Evolutionary conservation across 2,113 vertebrate species (phyloP), one percentile per base, ranked within the genome.

Genomic region (Peromyscus californicus): DNA sequence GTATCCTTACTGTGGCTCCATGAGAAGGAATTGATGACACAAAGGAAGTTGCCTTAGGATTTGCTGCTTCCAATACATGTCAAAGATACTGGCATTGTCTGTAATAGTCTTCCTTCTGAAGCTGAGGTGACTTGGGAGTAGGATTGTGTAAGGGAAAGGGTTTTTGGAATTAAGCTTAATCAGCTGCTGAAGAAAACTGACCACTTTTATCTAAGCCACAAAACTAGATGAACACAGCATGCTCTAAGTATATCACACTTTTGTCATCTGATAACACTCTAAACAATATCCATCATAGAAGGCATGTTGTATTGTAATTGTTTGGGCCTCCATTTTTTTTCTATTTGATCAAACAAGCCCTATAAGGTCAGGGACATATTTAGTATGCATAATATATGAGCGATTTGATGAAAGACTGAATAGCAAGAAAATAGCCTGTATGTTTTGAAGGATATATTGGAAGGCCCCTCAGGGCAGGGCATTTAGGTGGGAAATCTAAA

Each of bases 81-180:
- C 33, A 29, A 12, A 21, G 15, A 16, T 5, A 0, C 4, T 54
- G 13, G 15, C 2, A 0, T 65, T 51, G 3, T n/a, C 24, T 72
- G 31, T 84, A 24, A 19, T 12, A 3, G 26, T 67, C 39, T 67
- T 57, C 13, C 31, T 17, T 33, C n/a, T 12, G 17, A 61, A 54
- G 39, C 48, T 90, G 45, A 12, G 10, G 26, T 2, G 1, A 21
- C 19, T 59, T 42, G 42, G 9, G 2, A 1, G 3, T 29, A 57
- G 9, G 16, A 57, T 1, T 61, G 26, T 51, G 1, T 45, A 42
- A 39, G 17, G 21, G 16, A 9, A 24, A 91, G 16, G 2, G 15
- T 7, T 11, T 74, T 5, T 3, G 0, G 11, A 16, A 11, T 21
- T n/a, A 48, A 54, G 29, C 26, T 75, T 33, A 33, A 86, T 51